Base-by-base conservation (phyloP, 2,797 vertebrate genomes). In the Tamandua tetradactyla region DNA sequence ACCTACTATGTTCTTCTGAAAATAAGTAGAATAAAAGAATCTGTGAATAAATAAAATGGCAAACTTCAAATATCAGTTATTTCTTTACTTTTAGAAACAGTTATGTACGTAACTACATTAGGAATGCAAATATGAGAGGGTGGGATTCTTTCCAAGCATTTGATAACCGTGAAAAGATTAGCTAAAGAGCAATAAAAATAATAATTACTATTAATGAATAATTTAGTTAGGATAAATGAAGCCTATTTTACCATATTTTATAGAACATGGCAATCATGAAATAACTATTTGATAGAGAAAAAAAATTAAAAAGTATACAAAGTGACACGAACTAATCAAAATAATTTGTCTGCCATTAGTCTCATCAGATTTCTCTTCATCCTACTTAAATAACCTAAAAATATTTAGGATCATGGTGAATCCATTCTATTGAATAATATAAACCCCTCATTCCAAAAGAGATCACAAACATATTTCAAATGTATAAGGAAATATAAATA, bases 1-100 rank as follows among this genome's bases (percentile, higher is more conserved):
- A 40, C 64, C 47, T 44, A 35, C 30, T 75, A 23, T 52, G 25
- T n/a, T 94, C 25, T 71, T 32, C 20, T 84, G 47, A 89, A 93
- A 78, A 0, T 12, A 62, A 89, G 11, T 62, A 23, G 59, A 69
- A 40, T 55, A 86, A 17, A 82, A 78, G 74, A 55, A 80, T 27
- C 37, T 76, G 2, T 11, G 84, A 72, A 68, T n/a, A 52, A 78
- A 57, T 55, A 80, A 42, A 85, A 88, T 42, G 32, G 2, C 2
- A 35, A 66, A 61, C 1, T 87, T 23, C 25, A 76, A 69, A 85
- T 42, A 66, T n/a, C 25, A 74, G 55, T 5, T 85, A 23, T 74
- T 81, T 85, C 1, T 72, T 5, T 47, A 37, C 13, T 69, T 69
- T 89, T 22, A 72, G 55, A 96, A 94, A 76, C 72, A 95, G 96